Evolutionary conservation across 2,888 invertebrate species (phyloP).

Genomic region (Plebejus melissa): DNA sequence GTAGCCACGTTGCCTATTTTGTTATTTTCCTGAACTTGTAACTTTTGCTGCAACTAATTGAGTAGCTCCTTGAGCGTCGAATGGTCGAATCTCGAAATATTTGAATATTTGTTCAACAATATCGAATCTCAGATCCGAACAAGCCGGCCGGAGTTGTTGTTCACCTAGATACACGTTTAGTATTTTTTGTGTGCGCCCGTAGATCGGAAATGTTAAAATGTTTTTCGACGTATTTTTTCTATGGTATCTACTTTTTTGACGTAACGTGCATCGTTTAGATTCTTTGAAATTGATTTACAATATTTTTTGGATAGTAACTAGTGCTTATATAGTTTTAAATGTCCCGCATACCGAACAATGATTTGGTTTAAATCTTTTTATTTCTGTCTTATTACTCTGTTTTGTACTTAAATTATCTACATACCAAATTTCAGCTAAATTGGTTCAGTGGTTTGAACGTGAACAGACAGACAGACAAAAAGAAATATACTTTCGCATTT

Average conservation of each 20-base stretch:
- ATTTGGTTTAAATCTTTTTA: neutral
- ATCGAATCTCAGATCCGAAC: neutral
- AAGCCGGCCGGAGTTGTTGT: neutral
- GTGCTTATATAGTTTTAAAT: neutral
- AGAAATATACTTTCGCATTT: no score
- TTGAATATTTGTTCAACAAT: constrained; percentile 10
- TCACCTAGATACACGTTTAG: constrained; percentile 2
- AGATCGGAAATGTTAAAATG: constrained; percentile 3
- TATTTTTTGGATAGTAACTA: neutral
- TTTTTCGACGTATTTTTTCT: constrained; percentile 11
- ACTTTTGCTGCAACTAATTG: neutral
- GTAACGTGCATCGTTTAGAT: neutral
- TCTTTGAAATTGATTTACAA: neutral
- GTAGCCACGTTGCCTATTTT: neutral
- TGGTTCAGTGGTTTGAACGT: no score
- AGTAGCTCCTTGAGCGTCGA: constrained; percentile 12
- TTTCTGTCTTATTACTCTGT: no score
- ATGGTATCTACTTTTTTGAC: neutral
- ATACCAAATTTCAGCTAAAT: no score
- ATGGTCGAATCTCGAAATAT: constrained; percentile 3
- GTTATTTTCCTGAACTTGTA: neutral
- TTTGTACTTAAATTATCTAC: no score
- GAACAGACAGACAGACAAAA: no score
- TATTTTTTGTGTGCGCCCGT: neutral
- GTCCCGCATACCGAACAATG: no score